These are phyloP conservation scores for Oreortyx pictus DNA, from an alignment of 2,797 vertebrate species.

Conservation along the genomic window DNA sequence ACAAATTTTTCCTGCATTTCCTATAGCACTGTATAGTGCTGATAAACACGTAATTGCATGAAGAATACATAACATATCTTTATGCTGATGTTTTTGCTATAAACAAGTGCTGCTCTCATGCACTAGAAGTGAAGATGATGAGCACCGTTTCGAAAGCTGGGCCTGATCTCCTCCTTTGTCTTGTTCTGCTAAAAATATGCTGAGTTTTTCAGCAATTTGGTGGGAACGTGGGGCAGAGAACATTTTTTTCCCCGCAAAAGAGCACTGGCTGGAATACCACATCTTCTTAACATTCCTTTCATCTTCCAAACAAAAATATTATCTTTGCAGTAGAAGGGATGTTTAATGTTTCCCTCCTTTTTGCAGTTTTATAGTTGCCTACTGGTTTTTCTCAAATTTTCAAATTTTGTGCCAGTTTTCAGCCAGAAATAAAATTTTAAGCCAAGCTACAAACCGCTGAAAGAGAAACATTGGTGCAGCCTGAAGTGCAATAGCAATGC, in stretches of 20 bases:
- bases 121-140: neutral
- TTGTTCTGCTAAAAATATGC: slow-evolving; percentile 29
- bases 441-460: slow-evolving; percentile 58
- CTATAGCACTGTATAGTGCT: neutral
- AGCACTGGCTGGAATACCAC: slow-evolving; percentile 3
- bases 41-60: neutral
- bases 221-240: slow-evolving; percentile 50
- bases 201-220: slow-evolving; percentile 42
- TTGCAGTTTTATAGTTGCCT: slow-evolving; percentile 49
- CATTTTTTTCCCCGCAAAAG: slow-evolving; percentile 13
- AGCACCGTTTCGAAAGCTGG: neutral
- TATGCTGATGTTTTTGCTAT: neutral
- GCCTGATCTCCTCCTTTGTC: neutral
- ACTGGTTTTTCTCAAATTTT: slow-evolving; percentile 64
- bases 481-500: slow-evolving; percentile 42
- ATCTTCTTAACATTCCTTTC: slow-evolving; percentile 54
- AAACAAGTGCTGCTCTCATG: neutral
- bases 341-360: slow-evolving; percentile 61
- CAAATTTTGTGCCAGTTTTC: slow-evolving; percentile 65
- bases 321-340: slow-evolving; percentile 49
- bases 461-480: slow-evolving; percentile 58
- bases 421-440: slow-evolving; percentile 45
- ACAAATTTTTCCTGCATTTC: neutral
- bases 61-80: neutral
- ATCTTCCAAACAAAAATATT: slow-evolving; percentile 66